Base-by-base conservation (phyloP, 2,113 vertebrate genomes). In the Ciconia maguari region DNA sequence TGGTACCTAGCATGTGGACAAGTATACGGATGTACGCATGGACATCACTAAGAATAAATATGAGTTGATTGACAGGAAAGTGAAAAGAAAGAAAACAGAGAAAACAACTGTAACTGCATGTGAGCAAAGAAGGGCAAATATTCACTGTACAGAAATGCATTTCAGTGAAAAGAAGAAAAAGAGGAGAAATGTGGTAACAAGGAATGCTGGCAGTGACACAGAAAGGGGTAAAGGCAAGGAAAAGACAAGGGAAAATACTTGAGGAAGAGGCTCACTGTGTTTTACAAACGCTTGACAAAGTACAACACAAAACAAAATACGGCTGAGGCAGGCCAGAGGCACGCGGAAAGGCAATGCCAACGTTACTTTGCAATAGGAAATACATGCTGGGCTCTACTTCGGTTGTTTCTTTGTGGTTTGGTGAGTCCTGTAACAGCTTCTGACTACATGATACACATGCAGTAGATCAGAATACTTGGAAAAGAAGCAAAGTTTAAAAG, bases 81-180 rank as follows among this genome's bases (percentile, higher is more conserved):
- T 21, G 41, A 60, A 57, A 69, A 86, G 38, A 46, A 72, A 77
- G 60, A 44, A 66, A 91, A 72, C 6, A 30, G 22, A 65, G 42
- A 58, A 66, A 90, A 94, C 11, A 58, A 76, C 16, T 34, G 41
- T 58, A 55, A 58, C 7, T 46, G 54, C n/a, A 16, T 10, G 38
- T 44, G 54, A 71, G 54, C 30, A 89, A 91, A 93, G 58, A 86
- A 91, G 68, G 68, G 46, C 60, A 89, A 88, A 89, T n/a, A 87
- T 34, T 87, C 69, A 48, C 36, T 11, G 34, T 29, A 75, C 27
- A 51, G 41, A 83, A 77, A 78, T 2, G 27, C 36, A 34, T 41
- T 92, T 68, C 86, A 75, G 48, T 18, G 55, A 49, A 88, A 95
- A 42, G 11, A 49, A 80, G 51, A 58, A 54, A 84, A 78, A 89